These are phyloP conservation scores for Rhinolophus sinicus DNA, from an alignment of 2,113 vertebrate species.

Conservation along the genomic window DNA sequence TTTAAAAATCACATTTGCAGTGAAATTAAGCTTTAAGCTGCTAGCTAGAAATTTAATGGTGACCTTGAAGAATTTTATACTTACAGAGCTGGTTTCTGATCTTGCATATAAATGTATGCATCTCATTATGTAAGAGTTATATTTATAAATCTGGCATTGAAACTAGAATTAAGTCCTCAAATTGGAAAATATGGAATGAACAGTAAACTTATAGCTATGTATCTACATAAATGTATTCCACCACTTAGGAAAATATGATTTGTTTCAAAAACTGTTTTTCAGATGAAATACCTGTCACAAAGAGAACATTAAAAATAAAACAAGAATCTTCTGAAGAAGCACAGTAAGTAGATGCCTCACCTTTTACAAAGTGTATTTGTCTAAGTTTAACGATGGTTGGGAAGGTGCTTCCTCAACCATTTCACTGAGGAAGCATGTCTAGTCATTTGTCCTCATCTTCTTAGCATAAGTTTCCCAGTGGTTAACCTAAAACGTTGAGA, in stretches of 20 bases:
- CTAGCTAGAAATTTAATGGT: conserved; percentile 29
- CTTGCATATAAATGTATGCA: conserved; percentile 66
- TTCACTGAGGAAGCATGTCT: background rate
- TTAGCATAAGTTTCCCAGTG: background rate
- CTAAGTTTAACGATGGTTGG: background rate
- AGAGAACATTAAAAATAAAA: conserved; percentile 92
- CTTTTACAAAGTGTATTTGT: background rate
- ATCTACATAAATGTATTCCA: conserved; percentile 16
- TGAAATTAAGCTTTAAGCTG: conserved; percentile 70
- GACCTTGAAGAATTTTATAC: conserved; percentile 67
- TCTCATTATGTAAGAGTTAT: conserved; percentile 44
- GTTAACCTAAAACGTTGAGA: background rate
- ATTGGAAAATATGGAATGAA: background rate
- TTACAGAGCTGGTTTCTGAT: conserved; percentile 52
- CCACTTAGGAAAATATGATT: conserved; percentile 59
- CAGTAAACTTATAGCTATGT: conserved; percentile 28
- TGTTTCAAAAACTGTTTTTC: conserved; percentile 79
- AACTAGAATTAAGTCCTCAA: background rate
- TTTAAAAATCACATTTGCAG: conserved; percentile 55
- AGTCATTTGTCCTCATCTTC: background rate
- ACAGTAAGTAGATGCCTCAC: conserved; percentile 91
- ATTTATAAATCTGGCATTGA: conserved; percentile 50
- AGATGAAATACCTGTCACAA: conserved; percentile 95
- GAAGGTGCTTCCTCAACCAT: background rate
- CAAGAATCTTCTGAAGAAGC: conserved; percentile 92